Evolutionary conservation across 2,113 vertebrate genomes (phyloP).

Genomic region (Hymenochirus boettgeri): DNA sequence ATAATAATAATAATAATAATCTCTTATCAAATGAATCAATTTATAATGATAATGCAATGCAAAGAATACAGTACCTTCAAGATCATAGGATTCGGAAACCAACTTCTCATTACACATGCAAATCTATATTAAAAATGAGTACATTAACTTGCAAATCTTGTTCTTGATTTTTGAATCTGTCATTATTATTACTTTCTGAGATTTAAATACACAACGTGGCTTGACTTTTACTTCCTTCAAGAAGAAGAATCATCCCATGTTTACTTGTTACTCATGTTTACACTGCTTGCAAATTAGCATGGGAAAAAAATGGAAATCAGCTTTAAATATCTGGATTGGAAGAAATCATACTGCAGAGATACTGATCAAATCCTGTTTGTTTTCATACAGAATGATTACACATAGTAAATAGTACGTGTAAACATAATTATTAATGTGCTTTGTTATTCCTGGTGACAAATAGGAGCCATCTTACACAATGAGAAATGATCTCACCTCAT

Average conservation of each 20-base stretch:
- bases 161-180: no score
- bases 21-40: no score
- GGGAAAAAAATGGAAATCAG: not conserved
- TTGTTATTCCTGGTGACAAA: not conserved
- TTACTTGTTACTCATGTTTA: not conserved
- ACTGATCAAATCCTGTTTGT: conserved; percentile 5
- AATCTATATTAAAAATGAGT: no score
- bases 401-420: conserved; percentile 23
- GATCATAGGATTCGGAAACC: no score
- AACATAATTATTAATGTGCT: conserved; percentile 23
- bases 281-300: not conserved
- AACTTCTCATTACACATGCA: no score
- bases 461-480: conserved; percentile 37
- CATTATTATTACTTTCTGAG: not conserved
- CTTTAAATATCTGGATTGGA: not conserved
- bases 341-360: not conserved
- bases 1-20: no score
- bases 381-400: conserved; percentile 28
- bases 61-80: no score
- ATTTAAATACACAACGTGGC: not conserved
- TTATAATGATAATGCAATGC: no score
- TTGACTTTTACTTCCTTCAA: not conserved
- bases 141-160: no score
- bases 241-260: not conserved
- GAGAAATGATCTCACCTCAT: conserved; percentile 76